Evolutionary conservation across 2,888 invertebrate species (phyloP).

Genomic region (Ophion ellenae): DNA sequence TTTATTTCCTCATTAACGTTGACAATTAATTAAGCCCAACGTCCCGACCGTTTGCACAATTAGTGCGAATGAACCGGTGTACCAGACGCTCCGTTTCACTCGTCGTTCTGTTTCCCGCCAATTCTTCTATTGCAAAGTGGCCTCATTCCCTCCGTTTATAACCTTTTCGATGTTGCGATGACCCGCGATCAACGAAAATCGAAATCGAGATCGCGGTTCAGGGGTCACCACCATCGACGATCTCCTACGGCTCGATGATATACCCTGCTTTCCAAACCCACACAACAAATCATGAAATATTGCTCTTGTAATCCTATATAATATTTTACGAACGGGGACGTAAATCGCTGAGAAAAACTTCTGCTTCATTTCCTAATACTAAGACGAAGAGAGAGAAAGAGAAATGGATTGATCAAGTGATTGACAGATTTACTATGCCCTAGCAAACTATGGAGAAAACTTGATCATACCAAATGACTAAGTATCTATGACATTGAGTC

Average conservation of each 20-base stretch:
- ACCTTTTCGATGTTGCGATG: constrained; percentile 44
- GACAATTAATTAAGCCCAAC: constrained; percentile 68
- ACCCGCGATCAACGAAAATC: constrained; percentile 55
- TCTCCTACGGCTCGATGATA: background rate
- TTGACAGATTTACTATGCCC: too few relatives aligned
- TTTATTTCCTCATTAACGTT: constrained; percentile 69
- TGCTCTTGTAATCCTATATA: too few relatives aligned
- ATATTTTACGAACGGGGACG: too few relatives aligned
- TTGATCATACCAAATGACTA: too few relatives aligned
- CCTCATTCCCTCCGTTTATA: background rate
- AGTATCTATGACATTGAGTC: too few relatives aligned
- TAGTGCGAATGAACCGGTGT: constrained; percentile 52
- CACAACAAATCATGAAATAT: background rate
- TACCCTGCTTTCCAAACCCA: background rate
- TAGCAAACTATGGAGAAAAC: too few relatives aligned
- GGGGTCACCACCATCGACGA: constrained; percentile 1
- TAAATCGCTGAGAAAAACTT: background rate
- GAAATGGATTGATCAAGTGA: too few relatives aligned
- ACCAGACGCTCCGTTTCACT: constrained; percentile 52
- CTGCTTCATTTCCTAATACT: too few relatives aligned
- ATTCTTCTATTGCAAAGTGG: constrained; percentile 33
- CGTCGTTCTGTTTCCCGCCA: constrained; percentile 20
- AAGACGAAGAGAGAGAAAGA: too few relatives aligned
- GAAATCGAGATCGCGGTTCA: constrained; percentile 46
- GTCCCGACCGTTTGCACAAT: constrained; percentile 61